A percentile compares a stretch with the other conserved stretches of the same genome.
These are phyloP conservation scores for Andrena bicolor DNA, from an alignment of 2,888 invertebrate genomes.

Conservation along the genomic window DNA sequence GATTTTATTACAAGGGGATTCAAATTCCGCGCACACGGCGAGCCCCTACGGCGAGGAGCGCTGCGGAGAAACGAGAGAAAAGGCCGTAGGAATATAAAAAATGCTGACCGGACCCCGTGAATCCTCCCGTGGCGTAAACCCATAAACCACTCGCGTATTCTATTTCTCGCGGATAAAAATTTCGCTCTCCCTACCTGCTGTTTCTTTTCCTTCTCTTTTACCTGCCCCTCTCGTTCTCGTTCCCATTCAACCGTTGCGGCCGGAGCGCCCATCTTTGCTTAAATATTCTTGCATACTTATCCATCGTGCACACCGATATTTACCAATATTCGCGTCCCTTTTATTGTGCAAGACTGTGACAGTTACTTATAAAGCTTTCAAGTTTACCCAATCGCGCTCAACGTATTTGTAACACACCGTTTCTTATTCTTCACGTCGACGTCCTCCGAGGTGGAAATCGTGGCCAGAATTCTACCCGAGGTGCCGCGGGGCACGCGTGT, in stretches of 20 bases:
- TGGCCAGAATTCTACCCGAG: slow-evolving; percentile 4
- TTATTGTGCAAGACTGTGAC: no score
- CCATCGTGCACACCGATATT: no score
- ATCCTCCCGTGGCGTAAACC: slow-evolving; percentile 73
- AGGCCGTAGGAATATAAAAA: slow-evolving; percentile 74
- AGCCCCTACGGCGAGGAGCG: slow-evolving; percentile 70
- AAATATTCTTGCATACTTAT: background rate
- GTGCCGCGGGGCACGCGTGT: slow-evolving; percentile 28
- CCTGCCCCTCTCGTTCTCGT: background rate
- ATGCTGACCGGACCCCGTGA: slow-evolving; percentile 66
- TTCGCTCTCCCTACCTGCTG: slow-evolving; percentile 58
- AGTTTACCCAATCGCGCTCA: background rate
- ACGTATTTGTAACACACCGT: background rate
- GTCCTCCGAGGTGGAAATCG: slow-evolving; percentile 38
- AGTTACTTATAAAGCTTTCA: no score
- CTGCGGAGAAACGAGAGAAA: slow-evolving; percentile 66
- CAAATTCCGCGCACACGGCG: slow-evolving; percentile 83
- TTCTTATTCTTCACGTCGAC: slow-evolving; percentile 12
- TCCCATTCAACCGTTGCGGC: background rate
- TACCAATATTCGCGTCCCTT: no score
- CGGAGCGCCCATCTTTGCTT: background rate
- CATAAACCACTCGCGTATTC: slow-evolving; percentile 82
- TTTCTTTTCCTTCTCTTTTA: background rate
- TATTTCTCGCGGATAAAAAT: slow-evolving; percentile 82
- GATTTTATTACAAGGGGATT: slow-evolving; percentile 85